A percentile compares a stretch with the other conserved stretches of the same genome.
These are phyloP conservation scores for Hanleya hanleyi DNA, from an alignment of 2,888 invertebrate species.

Conservation along the genomic window DNA sequence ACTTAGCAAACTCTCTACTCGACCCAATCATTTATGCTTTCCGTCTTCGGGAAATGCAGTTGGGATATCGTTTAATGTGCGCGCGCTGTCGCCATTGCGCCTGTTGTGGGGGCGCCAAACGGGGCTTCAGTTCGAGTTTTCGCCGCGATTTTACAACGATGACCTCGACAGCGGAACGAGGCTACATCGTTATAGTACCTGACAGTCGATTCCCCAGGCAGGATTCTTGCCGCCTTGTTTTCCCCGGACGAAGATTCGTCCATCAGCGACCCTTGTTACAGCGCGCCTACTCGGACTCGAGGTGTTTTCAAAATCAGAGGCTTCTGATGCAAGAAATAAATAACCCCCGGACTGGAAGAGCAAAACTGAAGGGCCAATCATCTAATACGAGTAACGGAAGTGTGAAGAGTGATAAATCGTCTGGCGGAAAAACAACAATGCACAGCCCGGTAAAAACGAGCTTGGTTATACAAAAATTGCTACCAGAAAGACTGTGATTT, in stretches of 20 bases:
- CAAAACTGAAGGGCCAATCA: no score
- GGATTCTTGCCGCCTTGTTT: background rate
- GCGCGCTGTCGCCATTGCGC: background rate
- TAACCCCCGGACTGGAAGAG: no score
- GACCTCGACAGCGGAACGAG: background rate
- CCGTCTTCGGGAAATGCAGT: slow-evolving; percentile 50
- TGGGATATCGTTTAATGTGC: slow-evolving; percentile 43
- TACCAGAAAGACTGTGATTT: no score
- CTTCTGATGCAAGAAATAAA: no score
- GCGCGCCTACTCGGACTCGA: background rate
- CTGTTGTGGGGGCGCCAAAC: background rate
- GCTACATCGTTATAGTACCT: background rate
- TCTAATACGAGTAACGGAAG: no score
- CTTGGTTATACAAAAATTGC: no score
- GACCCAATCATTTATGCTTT: slow-evolving; percentile 61
- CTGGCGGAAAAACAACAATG: no score
- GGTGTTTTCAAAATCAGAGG: no score
- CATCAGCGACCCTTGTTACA: background rate
- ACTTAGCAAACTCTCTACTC: slow-evolving; percentile 50
- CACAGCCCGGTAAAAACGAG: no score
- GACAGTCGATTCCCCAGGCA: background rate
- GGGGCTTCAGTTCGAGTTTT: background rate
- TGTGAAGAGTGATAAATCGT: no score
- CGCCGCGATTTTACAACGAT: background rate
- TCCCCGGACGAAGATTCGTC: background rate